Evolutionary conservation across 2,888 invertebrate species (phyloP).

Genomic region (Lordiphosa fenestrarum): DNA sequence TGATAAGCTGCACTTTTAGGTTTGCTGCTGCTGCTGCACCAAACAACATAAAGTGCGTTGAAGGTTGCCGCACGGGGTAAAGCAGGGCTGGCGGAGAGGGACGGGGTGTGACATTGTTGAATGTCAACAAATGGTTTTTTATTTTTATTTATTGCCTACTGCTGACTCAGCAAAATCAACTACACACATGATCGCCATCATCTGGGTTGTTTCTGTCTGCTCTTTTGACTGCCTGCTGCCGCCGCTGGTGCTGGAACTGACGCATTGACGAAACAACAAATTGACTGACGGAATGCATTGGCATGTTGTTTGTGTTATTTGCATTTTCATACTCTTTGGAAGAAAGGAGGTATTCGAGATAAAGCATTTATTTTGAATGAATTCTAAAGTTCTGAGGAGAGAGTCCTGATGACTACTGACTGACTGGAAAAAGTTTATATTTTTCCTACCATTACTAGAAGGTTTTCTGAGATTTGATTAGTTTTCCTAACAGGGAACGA

Average conservation of each 20-base stretch:
- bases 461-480: too few species aligned
- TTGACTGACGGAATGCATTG: conserved; percentile 2
- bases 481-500: too few species aligned
- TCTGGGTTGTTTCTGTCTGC: conserved; percentile 4
- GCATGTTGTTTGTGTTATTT: background rate
- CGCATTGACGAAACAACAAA: conserved; percentile 7
- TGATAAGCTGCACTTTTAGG: conserved; percentile 54
- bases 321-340: background rate
- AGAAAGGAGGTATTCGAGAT: too few species aligned
- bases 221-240: conserved; percentile 10
- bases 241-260: background rate
- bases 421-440: too few species aligned
- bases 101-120: conserved; percentile 65
- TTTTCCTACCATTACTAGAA: too few species aligned
- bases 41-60: conserved; percentile 33
- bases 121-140: conserved; percentile 55
- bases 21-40: conserved; percentile 28
- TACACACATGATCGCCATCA: conserved; percentile 2
- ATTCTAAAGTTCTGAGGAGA: too few species aligned
- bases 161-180: conserved; percentile 27
- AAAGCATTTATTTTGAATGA: too few species aligned
- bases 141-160: conserved; percentile 21
- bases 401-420: too few species aligned
- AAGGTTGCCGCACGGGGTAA: conserved; percentile 41
- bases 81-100: conserved; percentile 8